phyloP scores from a whole-genome alignment of 2,797 vertebrate genomes.

The Champsocephalus gunnari region DNA sequence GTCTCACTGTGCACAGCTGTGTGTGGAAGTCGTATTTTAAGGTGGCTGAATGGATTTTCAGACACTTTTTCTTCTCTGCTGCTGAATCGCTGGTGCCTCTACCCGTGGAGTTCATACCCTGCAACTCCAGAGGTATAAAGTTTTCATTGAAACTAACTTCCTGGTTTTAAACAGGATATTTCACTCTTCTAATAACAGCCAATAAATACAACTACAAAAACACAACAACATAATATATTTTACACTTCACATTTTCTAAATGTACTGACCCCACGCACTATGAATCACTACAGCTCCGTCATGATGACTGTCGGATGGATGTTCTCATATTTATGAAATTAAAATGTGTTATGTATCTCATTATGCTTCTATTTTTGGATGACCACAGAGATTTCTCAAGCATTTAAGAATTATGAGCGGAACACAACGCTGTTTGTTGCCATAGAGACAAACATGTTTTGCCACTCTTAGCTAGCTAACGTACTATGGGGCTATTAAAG shows the following conservation, averaged over 20 bases:
- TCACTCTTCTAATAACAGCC: neutral
- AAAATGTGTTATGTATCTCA: too few relatives aligned
- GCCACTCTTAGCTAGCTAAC: too few relatives aligned
- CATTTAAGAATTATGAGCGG: too few relatives aligned
- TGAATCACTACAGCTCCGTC: too few relatives aligned
- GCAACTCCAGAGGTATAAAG: slow-evolving; percentile 27
- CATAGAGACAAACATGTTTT: too few relatives aligned
- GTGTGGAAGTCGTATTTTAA: slow-evolving; percentile 67
- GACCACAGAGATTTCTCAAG: too few relatives aligned
- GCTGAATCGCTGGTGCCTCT: slow-evolving; percentile 49
- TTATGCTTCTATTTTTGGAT: too few relatives aligned
- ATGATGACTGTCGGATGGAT: too few relatives aligned
- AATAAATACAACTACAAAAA: neutral
- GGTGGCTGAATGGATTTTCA: slow-evolving; percentile 68
- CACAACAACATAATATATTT: neutral
- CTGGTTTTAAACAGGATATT: slow-evolving; percentile 4
- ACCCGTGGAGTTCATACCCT: slow-evolving; percentile 26
- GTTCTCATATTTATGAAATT: too few relatives aligned
- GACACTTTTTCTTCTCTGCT: slow-evolving; percentile 56
- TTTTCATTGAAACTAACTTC: slow-evolving; percentile 27
- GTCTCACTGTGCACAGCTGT: slow-evolving; percentile 70
- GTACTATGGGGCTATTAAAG: too few relatives aligned
- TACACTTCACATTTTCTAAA: neutral
- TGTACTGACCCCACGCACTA: too few relatives aligned
- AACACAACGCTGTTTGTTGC: too few relatives aligned